phyloP scores from a whole-genome alignment of 2,888 invertebrate genomes.

The Sclerodermus sp. region DNA sequence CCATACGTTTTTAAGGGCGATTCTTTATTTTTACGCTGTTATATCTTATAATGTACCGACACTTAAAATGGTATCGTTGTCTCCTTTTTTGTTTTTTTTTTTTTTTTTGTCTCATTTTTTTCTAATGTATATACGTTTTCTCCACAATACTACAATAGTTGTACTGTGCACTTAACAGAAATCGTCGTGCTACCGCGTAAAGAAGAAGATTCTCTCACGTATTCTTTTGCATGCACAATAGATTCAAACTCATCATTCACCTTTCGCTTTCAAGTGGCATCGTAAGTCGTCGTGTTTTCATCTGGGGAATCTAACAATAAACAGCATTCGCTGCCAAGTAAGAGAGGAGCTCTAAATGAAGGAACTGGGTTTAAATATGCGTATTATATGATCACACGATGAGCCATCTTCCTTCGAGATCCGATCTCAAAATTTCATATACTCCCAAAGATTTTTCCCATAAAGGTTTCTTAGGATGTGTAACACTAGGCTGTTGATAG shows the following conservation, averaged over 20 bases:
- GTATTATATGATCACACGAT: conserved; percentile 20
- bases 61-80: no score
- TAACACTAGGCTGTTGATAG: conserved; percentile 48
- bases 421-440: conserved; percentile 29
- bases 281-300: conserved; percentile 29
- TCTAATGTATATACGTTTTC: conserved; percentile 10
- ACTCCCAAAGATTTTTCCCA: conserved; percentile 35
- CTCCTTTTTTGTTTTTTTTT: neutral
- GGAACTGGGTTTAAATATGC: conserved; percentile 25
- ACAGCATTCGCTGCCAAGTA: conserved; percentile 27
- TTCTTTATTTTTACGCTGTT: no score
- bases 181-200: conserved; percentile 14
- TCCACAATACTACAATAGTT: conserved; percentile 1
- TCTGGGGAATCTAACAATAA: conserved; percentile 29
- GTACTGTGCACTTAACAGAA: conserved; percentile 22
- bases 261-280: conserved; percentile 31
- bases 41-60: no score
- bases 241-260: conserved; percentile 26
- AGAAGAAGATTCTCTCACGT: conserved; percentile 7
- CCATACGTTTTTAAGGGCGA: no score
- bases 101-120: neutral
- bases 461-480: conserved; percentile 49
- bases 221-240: conserved; percentile 34
- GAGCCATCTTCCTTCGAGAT: conserved; percentile 40
- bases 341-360: conserved; percentile 24